Base-by-base conservation (phyloP, 2,797 vertebrate genomes). In the Xenopus petersii region DNA sequence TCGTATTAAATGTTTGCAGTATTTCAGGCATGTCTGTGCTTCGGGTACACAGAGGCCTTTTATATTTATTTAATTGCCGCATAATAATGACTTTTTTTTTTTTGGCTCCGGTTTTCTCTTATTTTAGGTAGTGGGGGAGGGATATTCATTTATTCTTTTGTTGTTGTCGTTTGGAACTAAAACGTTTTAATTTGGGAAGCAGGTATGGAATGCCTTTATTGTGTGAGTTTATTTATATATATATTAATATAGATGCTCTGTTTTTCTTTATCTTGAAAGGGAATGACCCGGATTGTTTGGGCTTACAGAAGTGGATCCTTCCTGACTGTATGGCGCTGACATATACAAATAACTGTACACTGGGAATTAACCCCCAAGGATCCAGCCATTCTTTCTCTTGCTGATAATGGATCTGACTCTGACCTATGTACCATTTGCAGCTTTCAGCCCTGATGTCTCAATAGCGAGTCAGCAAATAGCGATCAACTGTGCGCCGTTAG, bases 201-300 rank as follows among this genome's bases (percentile, higher is more conserved):
- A 42, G 36, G 3, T 42, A 42, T 42, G 36, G 36, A 6, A 42
- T 42, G 36, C 36, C 5, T 42, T 9, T 42, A 6, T 42, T 42
- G 6, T 42, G 33, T 36, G 33, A 1, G 26, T 30, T 30, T 26
- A 26, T 30, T 30, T 30, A 30, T 30, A 30, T 42, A 15, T 12
- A 51, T 51, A 15, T 51, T 51, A 88, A 91, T 69, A 72, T 75
- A 81, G 70, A 64, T 24, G 74, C 83, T 89, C 84, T 90, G 82
- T 81, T 83, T 30, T 85, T 81, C 82, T 84, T 85, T 90, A n/a
- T 89, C 85, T 88, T 87, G 63, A 82, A 91, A 89, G 87, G 26
- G 79, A 51, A 68, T 67, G 56, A 17, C 79, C 80, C 77, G 80
- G 80, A 83, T 77, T 77, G 74, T 70, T 68, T 46, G 24, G 74